phyloP scores from a whole-genome alignment of 1,140 invertebrate species.

The Hylaeus anthracinus region DNA sequence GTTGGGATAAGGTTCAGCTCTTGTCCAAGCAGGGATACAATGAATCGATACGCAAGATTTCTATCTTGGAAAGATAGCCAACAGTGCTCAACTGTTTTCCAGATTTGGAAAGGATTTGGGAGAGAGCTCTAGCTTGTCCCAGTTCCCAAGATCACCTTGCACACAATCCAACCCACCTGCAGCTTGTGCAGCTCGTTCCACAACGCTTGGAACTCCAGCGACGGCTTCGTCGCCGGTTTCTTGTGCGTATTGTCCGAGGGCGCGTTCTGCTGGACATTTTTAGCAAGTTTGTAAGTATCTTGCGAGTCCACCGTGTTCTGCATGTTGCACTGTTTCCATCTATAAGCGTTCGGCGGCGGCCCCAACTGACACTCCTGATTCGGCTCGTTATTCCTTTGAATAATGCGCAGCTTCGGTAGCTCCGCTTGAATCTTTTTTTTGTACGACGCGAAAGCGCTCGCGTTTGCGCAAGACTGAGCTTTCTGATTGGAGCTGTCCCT shows the following conservation, averaged over 20 bases:
- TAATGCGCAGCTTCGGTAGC: conserved; percentile 8
- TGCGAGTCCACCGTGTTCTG: background rate
- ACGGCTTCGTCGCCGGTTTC: conserved; percentile 9
- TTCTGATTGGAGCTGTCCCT: background rate
- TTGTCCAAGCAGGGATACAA: no score
- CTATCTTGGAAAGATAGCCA: no score
- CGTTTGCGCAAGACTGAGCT: background rate
- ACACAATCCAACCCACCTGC: conserved; percentile 50
- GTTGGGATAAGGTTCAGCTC: no score
- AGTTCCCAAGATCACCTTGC: no score
- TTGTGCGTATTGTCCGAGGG: conserved; percentile 9
- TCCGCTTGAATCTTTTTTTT: conserved; percentile 20
- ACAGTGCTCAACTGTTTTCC: no score
- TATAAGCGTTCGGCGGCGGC: background rate
- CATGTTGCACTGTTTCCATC: background rate
- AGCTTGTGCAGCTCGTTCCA: conserved; percentile 77
- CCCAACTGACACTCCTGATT: conserved; percentile 4
- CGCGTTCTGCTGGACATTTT: background rate
- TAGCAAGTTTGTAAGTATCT: background rate
- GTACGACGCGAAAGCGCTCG: conserved; percentile 20
- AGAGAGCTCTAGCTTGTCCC: no score
- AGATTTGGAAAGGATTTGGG: no score
- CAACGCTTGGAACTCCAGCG: conserved; percentile 73
- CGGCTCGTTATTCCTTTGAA: conserved; percentile 27
- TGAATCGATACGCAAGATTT: no score